Base-by-base conservation (phyloP, 2,888 invertebrate genomes). In the Epistrophella euchroma region DNA sequence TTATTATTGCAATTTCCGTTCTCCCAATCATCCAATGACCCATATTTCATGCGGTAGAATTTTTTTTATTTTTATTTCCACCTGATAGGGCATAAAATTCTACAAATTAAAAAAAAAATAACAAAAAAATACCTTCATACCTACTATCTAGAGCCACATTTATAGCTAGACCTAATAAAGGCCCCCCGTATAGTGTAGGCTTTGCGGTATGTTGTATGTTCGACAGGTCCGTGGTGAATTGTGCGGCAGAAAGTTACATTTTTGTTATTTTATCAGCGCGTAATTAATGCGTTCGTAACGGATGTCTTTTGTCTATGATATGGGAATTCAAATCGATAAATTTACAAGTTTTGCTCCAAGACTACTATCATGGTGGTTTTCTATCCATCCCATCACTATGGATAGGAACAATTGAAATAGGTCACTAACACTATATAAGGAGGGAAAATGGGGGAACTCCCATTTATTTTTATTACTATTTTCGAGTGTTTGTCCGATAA, bases 1-100 rank as follows among this genome's bases (percentile, higher is more conserved):
- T 84, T 84, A 84, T 79, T 84, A 84, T 84, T 84, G 84, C 84
- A 68, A 85, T 85, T 85, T 68, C 85, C 85, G 75, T 76, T 73
- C 68, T 50, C 81, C 68, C 52, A 52, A 37, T 68, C 83, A 10
- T 10, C 28, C 70, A 55, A 22, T 85, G 85, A 85, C 85, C 85
- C 76, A 85, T 85, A 77, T 85, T 85, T 73, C 56, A 73, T 62
- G 62, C 62, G 70, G 47, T 32, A 19, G 13, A 60, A 66, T 64
- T 70, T 64, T 70, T 56, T 56, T 64, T 72, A 66, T 35, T 45
- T 75, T 35, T 71, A 4, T 56, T 81, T 81, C 73, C 76, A 81
- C 81, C 85, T 85, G 81, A 85, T 68, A 77, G 17, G 50, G 45
- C 58, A 25, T 15, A 40, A 37, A 60, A 60, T 15, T 13, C 9